These are phyloP conservation scores for Paracentrotus lividus DNA, from an alignment of 53 echinoderm and acorn worm genomes.

Conservation along the genomic window DNA sequence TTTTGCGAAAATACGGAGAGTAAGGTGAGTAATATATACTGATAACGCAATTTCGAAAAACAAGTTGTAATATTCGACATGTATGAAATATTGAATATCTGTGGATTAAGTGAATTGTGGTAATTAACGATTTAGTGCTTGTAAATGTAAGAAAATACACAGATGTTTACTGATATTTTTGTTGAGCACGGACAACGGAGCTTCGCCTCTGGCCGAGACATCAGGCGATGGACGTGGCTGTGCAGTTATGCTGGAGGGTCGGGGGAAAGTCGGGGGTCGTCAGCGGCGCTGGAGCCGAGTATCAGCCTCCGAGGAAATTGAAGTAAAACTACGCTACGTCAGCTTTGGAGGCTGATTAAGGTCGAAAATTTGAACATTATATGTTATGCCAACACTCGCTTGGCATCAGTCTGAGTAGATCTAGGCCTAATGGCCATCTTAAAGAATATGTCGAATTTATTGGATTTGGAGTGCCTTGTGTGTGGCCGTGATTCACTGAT, in stretches of 20 bases:
- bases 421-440: no score
- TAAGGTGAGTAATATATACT: background rate
- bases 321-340: no score
- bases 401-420: no score
- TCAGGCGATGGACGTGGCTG: background rate
- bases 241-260: background rate
- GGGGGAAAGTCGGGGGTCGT: no score
- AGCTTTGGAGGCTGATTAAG: no score
- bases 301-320: no score
- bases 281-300: no score
- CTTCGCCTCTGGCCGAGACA: background rate
- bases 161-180: background rate
- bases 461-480: no score
- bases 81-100: background rate
- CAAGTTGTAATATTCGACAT: background rate
- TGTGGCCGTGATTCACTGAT: no score
- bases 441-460: no score
- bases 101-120: background rate
- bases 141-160: background rate
- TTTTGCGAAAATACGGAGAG: conserved; percentile 2
- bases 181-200: background rate
- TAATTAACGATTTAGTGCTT: background rate
- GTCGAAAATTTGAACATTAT: no score
- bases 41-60: background rate
- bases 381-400: no score